phyloP scores from a whole-genome alignment of 2,797 vertebrate genomes.

The Enteromius afrohamiltoni region DNA sequence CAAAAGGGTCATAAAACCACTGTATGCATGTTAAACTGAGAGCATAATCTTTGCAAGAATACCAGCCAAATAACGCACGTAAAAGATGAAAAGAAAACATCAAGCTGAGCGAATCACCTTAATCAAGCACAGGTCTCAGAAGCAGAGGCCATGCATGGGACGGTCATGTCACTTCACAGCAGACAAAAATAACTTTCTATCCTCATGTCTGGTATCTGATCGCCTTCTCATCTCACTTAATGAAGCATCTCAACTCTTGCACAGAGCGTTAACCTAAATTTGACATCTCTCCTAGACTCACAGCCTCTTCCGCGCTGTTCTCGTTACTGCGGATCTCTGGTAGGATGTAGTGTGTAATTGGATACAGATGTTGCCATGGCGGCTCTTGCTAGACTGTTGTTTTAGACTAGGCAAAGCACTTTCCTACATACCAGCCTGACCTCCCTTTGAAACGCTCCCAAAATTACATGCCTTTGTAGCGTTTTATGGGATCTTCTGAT shows the following conservation, averaged over 20 bases:
- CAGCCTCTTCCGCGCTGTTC: slow-evolving; percentile 77
- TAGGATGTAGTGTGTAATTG: slow-evolving; percentile 87
- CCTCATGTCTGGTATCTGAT: slow-evolving; percentile 35
- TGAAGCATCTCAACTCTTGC: slow-evolving; percentile 76
- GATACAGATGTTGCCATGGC: slow-evolving; percentile 84
- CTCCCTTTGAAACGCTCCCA: slow-evolving; percentile 85
- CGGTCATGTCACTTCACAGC: slow-evolving; percentile 14
- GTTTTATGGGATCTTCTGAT: slow-evolving; percentile 72
- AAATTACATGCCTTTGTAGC: slow-evolving; percentile 85
- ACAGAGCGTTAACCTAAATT: slow-evolving; percentile 71
- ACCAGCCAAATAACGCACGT: slow-evolving; percentile 13
- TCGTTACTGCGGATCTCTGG: slow-evolving; percentile 76
- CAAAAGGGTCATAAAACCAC: background rate
- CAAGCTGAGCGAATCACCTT: slow-evolving; percentile 5
- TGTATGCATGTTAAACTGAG: background rate
- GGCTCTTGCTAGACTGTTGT: slow-evolving; percentile 84
- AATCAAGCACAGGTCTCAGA: slow-evolving; percentile 23
- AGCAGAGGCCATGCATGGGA: background rate
- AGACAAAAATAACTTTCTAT: slow-evolving; percentile 33
- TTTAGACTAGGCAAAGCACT: slow-evolving; percentile 85
- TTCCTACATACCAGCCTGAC: slow-evolving; percentile 86
- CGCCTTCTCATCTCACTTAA: slow-evolving; percentile 59
- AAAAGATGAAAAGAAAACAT: slow-evolving; percentile 32
- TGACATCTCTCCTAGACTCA: slow-evolving; percentile 81
- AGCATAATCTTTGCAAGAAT: slow-evolving; percentile 19